Base-by-base conservation (phyloP, 2,113 vertebrate species). In the Brachirus orientalis region DNA sequence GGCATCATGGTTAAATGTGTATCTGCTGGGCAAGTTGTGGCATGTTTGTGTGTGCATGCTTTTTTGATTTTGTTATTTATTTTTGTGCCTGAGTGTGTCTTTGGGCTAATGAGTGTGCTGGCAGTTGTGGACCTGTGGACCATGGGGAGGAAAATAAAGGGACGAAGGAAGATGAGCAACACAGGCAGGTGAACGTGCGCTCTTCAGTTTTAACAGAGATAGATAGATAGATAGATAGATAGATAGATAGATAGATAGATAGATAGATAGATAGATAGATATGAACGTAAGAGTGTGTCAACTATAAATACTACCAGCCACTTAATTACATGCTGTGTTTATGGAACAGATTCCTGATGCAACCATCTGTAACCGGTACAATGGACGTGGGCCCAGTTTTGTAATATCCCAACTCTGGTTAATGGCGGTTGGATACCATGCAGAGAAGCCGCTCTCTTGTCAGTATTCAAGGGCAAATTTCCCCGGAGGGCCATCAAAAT, bases 1-100 rank as follows among this genome's bases (percentile, higher is more conserved):
- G 88, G 88, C 83, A 19, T 76, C 77, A 76, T 78, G 85, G 79
- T 75, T 83, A 86, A 84, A 87, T 76, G 72, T 80, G 79, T 68
- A 77, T 85, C 77, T 86, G 78, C 73, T 75, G 78, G 76, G 85
- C 83, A 75, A 79, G 84, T 75, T 77, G 81, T 73, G 69, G 80
- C 75, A 77, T 88, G 79, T 83, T 66, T 72, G 51, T 71, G 46
- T 63, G 46, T 67, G 55, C 75, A 62, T 75, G 16, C 47, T 51
- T 69, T 14, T 41, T 57, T 1, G 8, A 36, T 36, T 38, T 17
- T 37, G 40, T 57, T 57, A 57, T 45, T 60, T 45, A 28, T 19
- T 66, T 10, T 35, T 55, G 41, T 53, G 52, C 58, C 36, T 35
- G 51, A 50, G 64, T 65, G 76, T 72, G 46, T 75, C 36, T 75